These are phyloP conservation scores for Cyprinodon variegatus DNA, from an alignment of 2,113 vertebrate genomes.

Conservation along the genomic window DNA sequence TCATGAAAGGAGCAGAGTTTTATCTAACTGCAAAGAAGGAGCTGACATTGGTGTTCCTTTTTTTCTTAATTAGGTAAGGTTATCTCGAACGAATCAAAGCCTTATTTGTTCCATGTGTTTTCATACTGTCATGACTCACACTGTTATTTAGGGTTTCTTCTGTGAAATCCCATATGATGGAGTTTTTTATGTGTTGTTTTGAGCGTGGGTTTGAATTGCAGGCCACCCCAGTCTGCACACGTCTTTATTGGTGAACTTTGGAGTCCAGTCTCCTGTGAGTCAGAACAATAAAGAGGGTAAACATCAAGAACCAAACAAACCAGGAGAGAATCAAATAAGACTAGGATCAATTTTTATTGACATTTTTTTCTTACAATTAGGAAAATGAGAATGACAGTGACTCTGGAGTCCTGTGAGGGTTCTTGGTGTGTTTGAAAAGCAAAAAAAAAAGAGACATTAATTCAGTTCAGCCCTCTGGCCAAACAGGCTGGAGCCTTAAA, in stretches of 20 bases:
- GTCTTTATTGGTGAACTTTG: constrained; percentile 49
- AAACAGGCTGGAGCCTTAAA: background rate
- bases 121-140: background rate
- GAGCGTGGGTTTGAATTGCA: constrained; percentile 13
- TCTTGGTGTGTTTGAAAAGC: background rate
- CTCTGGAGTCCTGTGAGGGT: constrained; percentile 11
- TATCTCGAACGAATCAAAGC: background rate
- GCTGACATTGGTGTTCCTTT: background rate
- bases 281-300: constrained; percentile 65
- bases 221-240: background rate
- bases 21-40: background rate
- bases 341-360: constrained; percentile 51
- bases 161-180: constrained; percentile 5
- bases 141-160: background rate
- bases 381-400: constrained; percentile 5
- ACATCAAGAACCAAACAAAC: constrained; percentile 39
- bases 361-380: constrained; percentile 50
- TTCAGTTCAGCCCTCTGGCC: background rate
- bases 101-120: background rate
- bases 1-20: background rate
- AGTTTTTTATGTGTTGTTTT: background rate
- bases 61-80: background rate
- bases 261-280: constrained; percentile 15
- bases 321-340: constrained; percentile 41
- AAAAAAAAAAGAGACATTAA: background rate